phyloP scores from a whole-genome alignment of 2,888 invertebrate genomes.

The Bimastos eiseni region DNA sequence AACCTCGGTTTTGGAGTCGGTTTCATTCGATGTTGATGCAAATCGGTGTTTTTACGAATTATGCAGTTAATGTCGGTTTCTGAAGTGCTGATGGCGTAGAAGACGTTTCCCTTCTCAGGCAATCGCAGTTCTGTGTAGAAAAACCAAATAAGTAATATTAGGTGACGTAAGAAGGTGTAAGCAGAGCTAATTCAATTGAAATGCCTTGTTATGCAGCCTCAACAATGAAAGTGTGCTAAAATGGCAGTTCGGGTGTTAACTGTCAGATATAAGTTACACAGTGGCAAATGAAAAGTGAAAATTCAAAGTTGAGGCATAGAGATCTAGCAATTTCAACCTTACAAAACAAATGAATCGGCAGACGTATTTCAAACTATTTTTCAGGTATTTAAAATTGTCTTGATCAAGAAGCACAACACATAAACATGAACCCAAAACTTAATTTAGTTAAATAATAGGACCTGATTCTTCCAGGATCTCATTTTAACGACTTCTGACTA shows the following conservation, averaged over 20 bases:
- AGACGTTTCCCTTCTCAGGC: constrained; percentile 84
- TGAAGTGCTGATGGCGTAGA: constrained; percentile 89
- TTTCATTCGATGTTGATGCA: neutral
- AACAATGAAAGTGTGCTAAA: too few relatives aligned
- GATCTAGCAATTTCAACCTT: neutral
- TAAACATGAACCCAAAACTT: neutral
- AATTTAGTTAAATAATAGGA: neutral
- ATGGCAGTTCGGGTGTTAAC: too few relatives aligned
- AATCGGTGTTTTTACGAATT: neutral
- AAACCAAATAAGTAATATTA: constrained; percentile 9
- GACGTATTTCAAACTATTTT: neutral
- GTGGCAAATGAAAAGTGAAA: too few relatives aligned
- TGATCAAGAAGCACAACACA: neutral
- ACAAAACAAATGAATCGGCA: neutral
- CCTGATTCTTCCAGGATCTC: neutral
- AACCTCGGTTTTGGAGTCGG: neutral
- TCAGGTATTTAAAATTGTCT: neutral
- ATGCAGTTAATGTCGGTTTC: constrained; percentile 2
- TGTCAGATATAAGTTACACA: neutral
- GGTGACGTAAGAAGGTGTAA: neutral
- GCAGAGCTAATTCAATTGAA: neutral
- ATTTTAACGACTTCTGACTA: neutral
- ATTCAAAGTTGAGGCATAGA: too few relatives aligned
- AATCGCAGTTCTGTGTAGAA: constrained; percentile 41
- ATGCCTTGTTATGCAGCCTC: neutral